Percentiles rank a stretch among this genome's conserved stretches.
These are phyloP conservation scores for Dysmachus trigonus DNA, from an alignment of 2,888 invertebrate species.

Conservation along the genomic window DNA sequence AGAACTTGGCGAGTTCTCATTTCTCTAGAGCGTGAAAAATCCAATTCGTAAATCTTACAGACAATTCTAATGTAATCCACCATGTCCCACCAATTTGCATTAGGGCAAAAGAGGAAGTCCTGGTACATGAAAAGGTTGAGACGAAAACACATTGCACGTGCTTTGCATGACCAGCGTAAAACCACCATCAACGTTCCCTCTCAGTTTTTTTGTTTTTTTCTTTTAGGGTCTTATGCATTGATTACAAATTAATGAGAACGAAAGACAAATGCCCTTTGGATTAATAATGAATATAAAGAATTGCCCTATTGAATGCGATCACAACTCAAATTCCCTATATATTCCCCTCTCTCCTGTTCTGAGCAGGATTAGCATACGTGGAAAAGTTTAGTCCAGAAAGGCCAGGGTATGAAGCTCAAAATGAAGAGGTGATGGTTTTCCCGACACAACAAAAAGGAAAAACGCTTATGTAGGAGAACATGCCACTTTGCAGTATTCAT, in stretches of 20 bases:
- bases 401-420: background rate
- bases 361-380: background rate
- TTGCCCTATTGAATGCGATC: background rate
- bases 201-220: too few relatives aligned
- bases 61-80: background rate
- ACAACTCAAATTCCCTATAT: background rate
- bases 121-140: background rate
- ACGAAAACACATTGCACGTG: background rate
- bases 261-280: background rate
- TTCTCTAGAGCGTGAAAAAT: background rate
- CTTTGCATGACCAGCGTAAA: background rate
- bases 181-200: background rate
- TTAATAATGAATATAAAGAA: background rate
- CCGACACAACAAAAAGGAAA: background rate
- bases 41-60: background rate
- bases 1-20: background rate
- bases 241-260: background rate
- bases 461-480: background rate
- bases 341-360: background rate
- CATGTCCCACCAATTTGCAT: background rate
- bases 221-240: background rate
- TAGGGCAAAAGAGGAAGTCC: background rate
- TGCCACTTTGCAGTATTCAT: constrained; percentile 26
- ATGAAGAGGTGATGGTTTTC: background rate
- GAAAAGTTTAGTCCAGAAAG: background rate